Evolutionary conservation across 1,140 invertebrate genomes (phyloP).

Genomic region (Drosophila jambulina): DNA sequence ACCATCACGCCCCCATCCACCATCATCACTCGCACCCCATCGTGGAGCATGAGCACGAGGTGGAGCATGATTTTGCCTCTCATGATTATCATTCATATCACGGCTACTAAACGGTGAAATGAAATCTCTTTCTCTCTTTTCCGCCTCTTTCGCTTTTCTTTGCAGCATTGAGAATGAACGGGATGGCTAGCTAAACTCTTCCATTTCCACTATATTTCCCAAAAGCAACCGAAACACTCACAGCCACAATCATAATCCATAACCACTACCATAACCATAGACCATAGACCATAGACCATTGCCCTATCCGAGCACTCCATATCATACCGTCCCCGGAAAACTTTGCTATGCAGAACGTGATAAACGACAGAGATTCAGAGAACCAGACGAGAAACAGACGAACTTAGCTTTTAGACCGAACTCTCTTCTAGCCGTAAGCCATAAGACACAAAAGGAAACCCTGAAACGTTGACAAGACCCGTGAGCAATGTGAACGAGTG

Average conservation of each 20-base stretch:
- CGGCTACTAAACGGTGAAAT: slow-evolving; percentile 79
- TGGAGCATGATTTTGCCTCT: slow-evolving; percentile 79
- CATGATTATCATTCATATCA: slow-evolving; percentile 78
- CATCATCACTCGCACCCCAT: slow-evolving; percentile 72
- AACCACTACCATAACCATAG: slow-evolving; percentile 12
- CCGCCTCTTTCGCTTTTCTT: slow-evolving; percentile 70
- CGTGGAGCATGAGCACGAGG: slow-evolving; percentile 78
- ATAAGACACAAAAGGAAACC: slow-evolving; percentile 54
- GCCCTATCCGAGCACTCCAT: slow-evolving; percentile 29
- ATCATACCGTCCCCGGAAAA: slow-evolving; percentile 31
- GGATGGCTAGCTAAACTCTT: slow-evolving; percentile 57
- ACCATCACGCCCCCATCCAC: slow-evolving; percentile 71
- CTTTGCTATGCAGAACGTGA: slow-evolving; percentile 74
- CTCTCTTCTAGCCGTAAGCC: slow-evolving; percentile 75
- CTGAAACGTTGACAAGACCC: slow-evolving; percentile 60
- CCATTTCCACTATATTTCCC: slow-evolving; percentile 37
- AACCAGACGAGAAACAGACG: slow-evolving; percentile 61
- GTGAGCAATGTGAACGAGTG: slow-evolving; percentile 52
- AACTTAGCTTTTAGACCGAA: slow-evolving; percentile 72
- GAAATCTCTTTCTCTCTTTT: slow-evolving; percentile 61
- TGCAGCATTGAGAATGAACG: slow-evolving; percentile 75
- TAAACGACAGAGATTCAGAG: slow-evolving; percentile 76
- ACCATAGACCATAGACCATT: slow-evolving; percentile 18
- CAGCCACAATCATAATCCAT: not conserved
- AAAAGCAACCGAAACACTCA: slow-evolving; percentile 39